These are phyloP conservation scores for Aradus depressus DNA, from an alignment of 2,888 invertebrate genomes.

Conservation along the genomic window DNA sequence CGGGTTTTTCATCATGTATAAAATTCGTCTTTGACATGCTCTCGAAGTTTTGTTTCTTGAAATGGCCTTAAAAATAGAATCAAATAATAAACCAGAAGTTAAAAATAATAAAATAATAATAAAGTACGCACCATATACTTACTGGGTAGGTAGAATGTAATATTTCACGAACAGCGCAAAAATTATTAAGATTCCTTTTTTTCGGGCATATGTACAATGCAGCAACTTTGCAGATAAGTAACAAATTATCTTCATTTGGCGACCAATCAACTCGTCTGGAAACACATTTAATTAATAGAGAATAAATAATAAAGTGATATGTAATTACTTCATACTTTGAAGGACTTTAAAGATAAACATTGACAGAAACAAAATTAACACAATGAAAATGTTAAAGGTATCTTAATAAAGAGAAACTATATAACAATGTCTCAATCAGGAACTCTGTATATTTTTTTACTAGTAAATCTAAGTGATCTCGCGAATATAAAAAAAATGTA, in stretches of 20 bases:
- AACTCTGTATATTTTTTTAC: too few relatives aligned
- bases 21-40: constrained; percentile 53
- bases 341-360: background rate
- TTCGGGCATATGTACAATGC: constrained; percentile 39
- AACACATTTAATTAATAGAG: constrained; percentile 4
- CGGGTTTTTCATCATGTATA: constrained; percentile 49
- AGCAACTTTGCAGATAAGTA: constrained; percentile 55
- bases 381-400: background rate
- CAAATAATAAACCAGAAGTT: background rate
- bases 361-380: background rate
- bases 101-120: constrained; percentile 23
- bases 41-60: constrained; percentile 55
- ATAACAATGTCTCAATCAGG: too few relatives aligned
- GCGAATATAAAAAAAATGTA: too few relatives aligned
- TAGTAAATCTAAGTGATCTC: too few relatives aligned
- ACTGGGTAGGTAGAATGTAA: constrained; percentile 25
- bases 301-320: background rate
- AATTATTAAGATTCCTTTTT: constrained; percentile 22
- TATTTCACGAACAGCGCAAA: constrained; percentile 26
- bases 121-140: constrained; percentile 8
- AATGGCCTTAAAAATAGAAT: constrained; percentile 11
- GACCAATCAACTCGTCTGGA: constrained; percentile 50
- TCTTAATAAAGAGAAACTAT: background rate
- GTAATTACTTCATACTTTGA: background rate
- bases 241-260: constrained; percentile 53